These are phyloP conservation scores for Chaetophractus vellerosus DNA, from an alignment of 2,797 vertebrate species.

Conservation along the genomic window DNA sequence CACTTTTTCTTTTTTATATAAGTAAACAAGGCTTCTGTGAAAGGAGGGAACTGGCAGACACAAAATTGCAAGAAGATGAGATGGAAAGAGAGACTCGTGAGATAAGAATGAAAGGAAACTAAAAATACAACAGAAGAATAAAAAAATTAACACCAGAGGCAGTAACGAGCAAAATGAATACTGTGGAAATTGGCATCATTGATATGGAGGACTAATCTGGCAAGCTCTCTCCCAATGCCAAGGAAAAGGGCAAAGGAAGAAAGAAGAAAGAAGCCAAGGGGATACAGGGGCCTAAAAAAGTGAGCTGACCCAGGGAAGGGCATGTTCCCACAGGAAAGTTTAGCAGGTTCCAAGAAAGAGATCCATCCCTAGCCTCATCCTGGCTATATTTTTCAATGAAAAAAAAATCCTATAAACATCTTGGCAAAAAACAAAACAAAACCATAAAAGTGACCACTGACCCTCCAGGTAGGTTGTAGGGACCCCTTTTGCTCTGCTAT, in stretches of 20 bases:
- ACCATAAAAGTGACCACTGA: background rate
- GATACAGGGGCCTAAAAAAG: background rate
- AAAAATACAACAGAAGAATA: background rate
- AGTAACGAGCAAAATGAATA: background rate
- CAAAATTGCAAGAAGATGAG: background rate
- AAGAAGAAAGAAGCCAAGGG: background rate
- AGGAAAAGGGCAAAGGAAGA: background rate
- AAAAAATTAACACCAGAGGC: background rate
- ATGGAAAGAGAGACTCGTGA: background rate
- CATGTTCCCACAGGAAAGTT: background rate
- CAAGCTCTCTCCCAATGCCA: background rate
- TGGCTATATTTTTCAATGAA: background rate
- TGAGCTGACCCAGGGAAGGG: background rate
- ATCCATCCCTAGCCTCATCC: background rate
- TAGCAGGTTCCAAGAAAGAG: slow-evolving; percentile 13
- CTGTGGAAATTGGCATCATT: background rate
- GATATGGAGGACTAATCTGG: background rate
- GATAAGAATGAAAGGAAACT: background rate
- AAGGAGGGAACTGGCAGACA: background rate
- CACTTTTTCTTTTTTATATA: background rate
- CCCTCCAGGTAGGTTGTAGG: background rate
- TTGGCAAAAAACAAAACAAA: background rate
- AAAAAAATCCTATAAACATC: slow-evolving; percentile 20
- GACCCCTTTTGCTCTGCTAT: background rate
- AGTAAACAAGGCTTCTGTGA: background rate